phyloP scores from a whole-genome alignment of 2,113 vertebrate genomes.

The Panthera uncia region DNA sequence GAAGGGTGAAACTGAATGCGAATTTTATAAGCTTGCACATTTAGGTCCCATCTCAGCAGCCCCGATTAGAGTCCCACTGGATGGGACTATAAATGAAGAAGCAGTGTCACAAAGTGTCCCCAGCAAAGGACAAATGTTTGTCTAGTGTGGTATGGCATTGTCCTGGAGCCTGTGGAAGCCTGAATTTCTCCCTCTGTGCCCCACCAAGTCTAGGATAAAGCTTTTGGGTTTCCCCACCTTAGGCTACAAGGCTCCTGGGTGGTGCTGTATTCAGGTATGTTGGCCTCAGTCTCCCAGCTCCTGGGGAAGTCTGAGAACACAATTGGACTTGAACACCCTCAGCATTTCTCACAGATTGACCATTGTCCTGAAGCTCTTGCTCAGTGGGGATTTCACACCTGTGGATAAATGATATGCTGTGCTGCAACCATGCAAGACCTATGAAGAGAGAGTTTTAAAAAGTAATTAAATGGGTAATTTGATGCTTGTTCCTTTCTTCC shows the following conservation, averaged over 20 bases:
- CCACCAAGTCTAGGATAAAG: background rate
- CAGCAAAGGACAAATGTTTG: background rate
- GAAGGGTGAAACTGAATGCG: background rate
- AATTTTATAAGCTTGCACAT: background rate
- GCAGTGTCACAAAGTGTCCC: too few species aligned
- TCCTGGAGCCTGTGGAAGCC: background rate
- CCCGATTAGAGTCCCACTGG: background rate
- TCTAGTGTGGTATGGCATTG: background rate
- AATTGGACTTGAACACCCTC: background rate
- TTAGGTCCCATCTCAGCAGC: background rate
- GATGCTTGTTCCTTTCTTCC: conserved; percentile 31
- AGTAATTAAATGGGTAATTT: conserved; percentile 54
- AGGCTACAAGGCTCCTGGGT: too few species aligned
- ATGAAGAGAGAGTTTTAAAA: background rate
- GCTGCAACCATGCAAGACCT: background rate
- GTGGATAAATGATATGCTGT: background rate
- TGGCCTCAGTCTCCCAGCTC: background rate
- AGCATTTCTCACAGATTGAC: rapidly evolving
- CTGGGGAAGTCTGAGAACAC: background rate
- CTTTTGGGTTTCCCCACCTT: background rate
- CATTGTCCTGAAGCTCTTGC: background rate
- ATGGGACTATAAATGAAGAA: background rate
- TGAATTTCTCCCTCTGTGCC: background rate
- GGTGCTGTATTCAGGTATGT: too few species aligned
- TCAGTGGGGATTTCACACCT: background rate